Percentiles rank a stretch among this genome's conserved stretches.
Evolutionary conservation across 2,888 invertebrate species (phyloP).

Genomic region (Pterostichus madidus): DNA sequence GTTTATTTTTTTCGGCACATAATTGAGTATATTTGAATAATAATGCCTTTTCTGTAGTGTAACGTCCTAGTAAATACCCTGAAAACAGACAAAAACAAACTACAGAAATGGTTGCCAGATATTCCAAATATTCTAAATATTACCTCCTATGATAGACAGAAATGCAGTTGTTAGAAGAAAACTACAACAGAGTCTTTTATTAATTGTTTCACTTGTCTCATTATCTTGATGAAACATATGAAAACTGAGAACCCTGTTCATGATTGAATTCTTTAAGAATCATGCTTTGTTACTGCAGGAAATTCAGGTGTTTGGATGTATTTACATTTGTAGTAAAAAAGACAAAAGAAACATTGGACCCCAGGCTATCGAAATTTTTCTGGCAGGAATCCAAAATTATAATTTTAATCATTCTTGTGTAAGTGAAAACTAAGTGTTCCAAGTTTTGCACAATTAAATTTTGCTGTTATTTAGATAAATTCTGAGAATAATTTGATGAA

Average conservation of each 20-base stretch:
- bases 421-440: slow-evolving; percentile 20
- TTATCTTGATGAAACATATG: slow-evolving; percentile 73
- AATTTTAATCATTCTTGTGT: slow-evolving; percentile 55
- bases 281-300: slow-evolving; percentile 7
- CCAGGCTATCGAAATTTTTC: slow-evolving; percentile 39
- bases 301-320: slow-evolving; percentile 34
- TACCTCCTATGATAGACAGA: slow-evolving; percentile 77
- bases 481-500: neutral
- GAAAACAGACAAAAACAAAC: slow-evolving; percentile 67
- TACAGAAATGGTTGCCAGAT: neutral
- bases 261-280: slow-evolving; percentile 68
- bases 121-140: slow-evolving; percentile 5
- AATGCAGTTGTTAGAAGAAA: slow-evolving; percentile 77
- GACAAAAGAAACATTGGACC: slow-evolving; percentile 51
- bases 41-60: slow-evolving; percentile 75
- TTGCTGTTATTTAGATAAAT: neutral
- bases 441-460: slow-evolving; percentile 21
- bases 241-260: slow-evolving; percentile 78
- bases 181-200: slow-evolving; percentile 77
- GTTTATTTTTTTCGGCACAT: slow-evolving; percentile 69
- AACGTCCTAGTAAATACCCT: slow-evolving; percentile 78
- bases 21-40: slow-evolving; percentile 71
- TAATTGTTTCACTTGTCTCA: slow-evolving; percentile 76
- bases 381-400: slow-evolving; percentile 49
- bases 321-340: slow-evolving; percentile 58